phyloP scores from a whole-genome alignment of 2,113 vertebrate species.

The Leucosticte australis region DNA sequence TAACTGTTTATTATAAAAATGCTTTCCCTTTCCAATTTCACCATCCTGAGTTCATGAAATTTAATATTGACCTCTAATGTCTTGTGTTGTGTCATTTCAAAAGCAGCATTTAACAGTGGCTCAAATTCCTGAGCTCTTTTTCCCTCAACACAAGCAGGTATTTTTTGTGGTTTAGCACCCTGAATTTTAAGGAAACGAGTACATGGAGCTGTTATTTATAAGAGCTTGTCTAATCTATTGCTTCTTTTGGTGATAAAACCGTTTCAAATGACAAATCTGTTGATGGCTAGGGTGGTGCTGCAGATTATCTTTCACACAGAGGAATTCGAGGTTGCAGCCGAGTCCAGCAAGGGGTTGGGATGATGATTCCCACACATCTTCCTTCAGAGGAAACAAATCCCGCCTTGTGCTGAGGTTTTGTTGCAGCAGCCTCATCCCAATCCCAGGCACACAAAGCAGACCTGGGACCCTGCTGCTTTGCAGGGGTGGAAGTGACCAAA shows the following conservation, averaged over 20 bases:
- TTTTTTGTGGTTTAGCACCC: not conserved
- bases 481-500: not conserved
- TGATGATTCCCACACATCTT: not conserved
- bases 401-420: not conserved
- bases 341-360: not conserved
- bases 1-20: not conserved
- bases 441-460: accelerated
- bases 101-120: not conserved
- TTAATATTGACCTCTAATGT: not conserved
- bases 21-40: not conserved
- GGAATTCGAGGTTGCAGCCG: not conserved
- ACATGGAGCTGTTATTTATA: not conserved
- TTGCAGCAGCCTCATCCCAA: accelerated
- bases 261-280: not conserved
- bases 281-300: not conserved
- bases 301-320: not conserved
- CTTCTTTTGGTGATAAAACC: not conserved
- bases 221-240: not conserved
- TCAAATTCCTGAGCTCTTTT: not conserved
- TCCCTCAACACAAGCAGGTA: not conserved
- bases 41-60: not conserved
- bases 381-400: not conserved
- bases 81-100: not conserved
- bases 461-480: not conserved
- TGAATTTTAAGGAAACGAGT: not conserved